phyloP scores from a whole-genome alignment of 35 echinoderm and acorn worm species.

The Hemicentrotus pulcherrimus region DNA sequence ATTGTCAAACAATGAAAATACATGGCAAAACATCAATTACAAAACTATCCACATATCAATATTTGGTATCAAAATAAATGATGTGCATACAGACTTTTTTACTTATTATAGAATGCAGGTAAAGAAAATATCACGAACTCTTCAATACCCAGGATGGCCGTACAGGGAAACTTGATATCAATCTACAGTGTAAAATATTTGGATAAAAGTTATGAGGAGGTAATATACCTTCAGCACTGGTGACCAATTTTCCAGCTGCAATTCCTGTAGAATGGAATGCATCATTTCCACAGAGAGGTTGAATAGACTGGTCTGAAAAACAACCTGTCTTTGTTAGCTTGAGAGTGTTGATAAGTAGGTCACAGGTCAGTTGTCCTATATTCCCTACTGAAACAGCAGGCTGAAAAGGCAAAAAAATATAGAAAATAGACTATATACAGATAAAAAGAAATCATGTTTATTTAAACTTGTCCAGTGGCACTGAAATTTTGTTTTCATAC shows the following conservation, averaged over 20 bases:
- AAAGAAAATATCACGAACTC: not conserved
- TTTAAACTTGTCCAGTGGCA: too few relatives aligned
- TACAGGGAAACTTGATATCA: not conserved
- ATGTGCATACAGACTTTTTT: not conserved
- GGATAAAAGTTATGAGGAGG: not conserved
- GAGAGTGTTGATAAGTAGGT: conserved; percentile 87
- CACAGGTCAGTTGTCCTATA: conserved; percentile 86
- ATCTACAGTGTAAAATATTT: not conserved
- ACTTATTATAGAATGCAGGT: not conserved
- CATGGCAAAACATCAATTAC: too few relatives aligned
- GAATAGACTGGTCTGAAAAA: conserved; percentile 67
- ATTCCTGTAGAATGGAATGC: conserved; percentile 59
- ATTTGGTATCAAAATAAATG: not conserved
- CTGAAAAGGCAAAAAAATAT: conserved; percentile 53
- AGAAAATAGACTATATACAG: too few relatives aligned
- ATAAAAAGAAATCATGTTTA: too few relatives aligned
- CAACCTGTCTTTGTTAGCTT: conserved; percentile 78
- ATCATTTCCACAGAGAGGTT: conserved; percentile 94
- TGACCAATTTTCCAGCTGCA: conserved; percentile 66
- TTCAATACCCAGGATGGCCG: not conserved
- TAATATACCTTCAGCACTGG: conserved; percentile 85
- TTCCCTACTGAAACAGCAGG: conserved; percentile 93
- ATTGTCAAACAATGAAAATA: too few relatives aligned
- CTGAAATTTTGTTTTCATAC: too few relatives aligned
- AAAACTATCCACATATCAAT: not conserved